Evolutionary conservation across 2,888 invertebrate species (phyloP).

Genomic region (Eupithecia tripunctaria): DNA sequence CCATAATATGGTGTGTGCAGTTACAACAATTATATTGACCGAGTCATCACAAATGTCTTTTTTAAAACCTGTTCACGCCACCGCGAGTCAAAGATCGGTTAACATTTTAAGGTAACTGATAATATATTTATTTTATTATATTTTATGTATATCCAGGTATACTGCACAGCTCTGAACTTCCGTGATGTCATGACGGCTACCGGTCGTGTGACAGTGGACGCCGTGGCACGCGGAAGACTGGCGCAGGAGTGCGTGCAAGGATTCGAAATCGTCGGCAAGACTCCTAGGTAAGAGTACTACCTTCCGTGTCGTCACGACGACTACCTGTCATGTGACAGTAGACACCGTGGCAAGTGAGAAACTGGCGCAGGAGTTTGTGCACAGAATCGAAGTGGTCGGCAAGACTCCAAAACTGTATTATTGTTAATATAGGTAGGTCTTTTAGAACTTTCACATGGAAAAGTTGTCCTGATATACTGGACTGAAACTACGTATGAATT

Average conservation of each 20-base stretch:
- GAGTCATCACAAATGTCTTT: background rate
- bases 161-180: constrained; percentile 95
- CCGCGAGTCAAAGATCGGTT: background rate
- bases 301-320: constrained; percentile 97
- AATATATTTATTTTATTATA: background rate
- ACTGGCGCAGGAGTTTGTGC: constrained; percentile 86
- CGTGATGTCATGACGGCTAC: constrained; percentile 97
- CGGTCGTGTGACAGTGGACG: constrained; percentile 93
- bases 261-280: constrained; percentile 87
- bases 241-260: constrained; percentile 88
- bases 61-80: background rate
- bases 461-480: too few species aligned
- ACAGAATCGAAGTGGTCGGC: constrained; percentile 89
- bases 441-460: too few species aligned
- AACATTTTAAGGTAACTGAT: background rate
- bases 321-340: constrained; percentile 93
- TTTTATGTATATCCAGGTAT: constrained; percentile 74
- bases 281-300: constrained; percentile 64
- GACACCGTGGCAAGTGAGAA: constrained; percentile 90
- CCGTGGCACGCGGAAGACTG: constrained; percentile 87
- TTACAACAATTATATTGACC: background rate
- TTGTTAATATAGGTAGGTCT: background rate
- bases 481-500: too few species aligned
- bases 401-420: constrained; percentile 61
- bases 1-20: background rate